Evolutionary conservation across 1,140 invertebrate genomes (phyloP).

Genomic region (Trinorchestia longiramus): DNA sequence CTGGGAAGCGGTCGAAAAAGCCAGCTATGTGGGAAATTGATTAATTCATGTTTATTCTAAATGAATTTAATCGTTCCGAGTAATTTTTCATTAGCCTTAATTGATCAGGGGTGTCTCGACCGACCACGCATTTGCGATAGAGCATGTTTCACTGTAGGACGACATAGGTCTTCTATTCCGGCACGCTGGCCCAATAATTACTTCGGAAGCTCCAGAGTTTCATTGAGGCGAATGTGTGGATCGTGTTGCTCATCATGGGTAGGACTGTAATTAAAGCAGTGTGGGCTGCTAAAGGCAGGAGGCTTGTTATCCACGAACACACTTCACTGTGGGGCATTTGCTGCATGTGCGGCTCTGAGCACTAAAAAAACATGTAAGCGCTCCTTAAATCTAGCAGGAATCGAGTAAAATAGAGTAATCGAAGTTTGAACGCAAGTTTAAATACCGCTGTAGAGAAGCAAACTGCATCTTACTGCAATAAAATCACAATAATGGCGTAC

Average conservation of each 20-base stretch:
- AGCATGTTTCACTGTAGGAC: neutral
- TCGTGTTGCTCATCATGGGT: constrained; percentile 11
- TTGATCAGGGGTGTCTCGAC: neutral
- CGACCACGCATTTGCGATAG: neutral
- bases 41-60: neutral
- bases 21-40: neutral
- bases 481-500: neutral
- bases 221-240: neutral
- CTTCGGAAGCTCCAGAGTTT: constrained; percentile 23
- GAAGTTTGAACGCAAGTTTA: neutral
- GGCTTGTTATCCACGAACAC: neutral
- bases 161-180: constrained; percentile 4
- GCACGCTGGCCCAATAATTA: constrained; percentile 24
- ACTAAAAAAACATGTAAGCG: neutral
- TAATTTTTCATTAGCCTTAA: neutral
- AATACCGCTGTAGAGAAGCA: neutral
- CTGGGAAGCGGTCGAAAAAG: neutral
- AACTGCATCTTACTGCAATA: neutral
- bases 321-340: neutral
- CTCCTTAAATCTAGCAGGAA: neutral
- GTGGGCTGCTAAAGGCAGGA: neutral
- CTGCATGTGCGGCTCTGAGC: neutral
- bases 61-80: neutral
- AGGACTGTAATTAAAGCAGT: constrained; percentile 10
- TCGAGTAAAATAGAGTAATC: neutral